Conservation (phyloP, 2,888 invertebrate species). For the Neria commutata region DNA sequence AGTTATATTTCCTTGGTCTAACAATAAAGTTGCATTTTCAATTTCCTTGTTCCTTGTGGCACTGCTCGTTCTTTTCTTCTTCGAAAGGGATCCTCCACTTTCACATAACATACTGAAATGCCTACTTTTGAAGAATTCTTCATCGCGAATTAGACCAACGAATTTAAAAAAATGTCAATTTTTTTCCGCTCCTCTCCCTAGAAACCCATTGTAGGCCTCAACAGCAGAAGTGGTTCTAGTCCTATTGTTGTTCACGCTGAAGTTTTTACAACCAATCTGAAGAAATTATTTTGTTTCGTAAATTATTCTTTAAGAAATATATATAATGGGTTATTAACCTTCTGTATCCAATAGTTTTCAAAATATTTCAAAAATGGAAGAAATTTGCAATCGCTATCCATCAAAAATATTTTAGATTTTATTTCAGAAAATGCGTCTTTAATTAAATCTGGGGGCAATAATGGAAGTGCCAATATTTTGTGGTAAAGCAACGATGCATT, state of each 20-base stretch:
- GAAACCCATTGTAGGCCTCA: conserved; percentile 17
- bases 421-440: no score
- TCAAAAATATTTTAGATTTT: neutral
- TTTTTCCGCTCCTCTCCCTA: conserved; percentile 10
- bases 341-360: conserved; percentile 7
- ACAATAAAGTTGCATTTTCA: conserved; percentile 4
- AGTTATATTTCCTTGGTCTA: conserved; percentile 13
- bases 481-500: neutral
- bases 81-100: conserved; percentile 18
- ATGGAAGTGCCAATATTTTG: no score
- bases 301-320: no score
- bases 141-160: conserved; percentile 12
- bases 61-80: conserved; percentile 11
- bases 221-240: conserved; percentile 17
- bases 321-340: conserved; percentile 2
- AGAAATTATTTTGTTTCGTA: no score
- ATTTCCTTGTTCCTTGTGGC: neutral
- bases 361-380: conserved; percentile 2
- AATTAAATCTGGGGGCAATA: no score
- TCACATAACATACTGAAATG: conserved; percentile 15
- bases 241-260: conserved; percentile 14
- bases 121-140: conserved; percentile 26
- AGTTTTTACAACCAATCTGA: conserved; percentile 19
- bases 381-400: neutral
- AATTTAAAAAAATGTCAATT: conserved; percentile 25